These are phyloP conservation scores for Porites lobata DNA, from an alignment of 92 coral and sea anemone species.

Conservation along the genomic window DNA sequence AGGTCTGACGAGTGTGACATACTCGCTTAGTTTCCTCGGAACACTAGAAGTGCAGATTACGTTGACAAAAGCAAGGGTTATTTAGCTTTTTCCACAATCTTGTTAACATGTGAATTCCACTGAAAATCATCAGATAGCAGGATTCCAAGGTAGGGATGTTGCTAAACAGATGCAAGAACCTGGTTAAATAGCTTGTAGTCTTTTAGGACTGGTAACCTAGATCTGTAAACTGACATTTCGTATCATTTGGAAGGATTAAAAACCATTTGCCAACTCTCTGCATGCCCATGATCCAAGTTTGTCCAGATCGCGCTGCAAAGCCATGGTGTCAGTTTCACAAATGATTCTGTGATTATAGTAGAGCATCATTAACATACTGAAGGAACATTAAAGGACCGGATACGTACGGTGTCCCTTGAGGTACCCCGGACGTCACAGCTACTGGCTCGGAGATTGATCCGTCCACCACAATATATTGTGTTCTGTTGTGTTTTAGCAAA, in stretches of 20 bases:
- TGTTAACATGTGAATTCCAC: conserved; percentile 1
- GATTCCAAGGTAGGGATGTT: conserved; percentile 18
- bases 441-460: conserved; percentile 34
- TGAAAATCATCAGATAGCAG: conserved; percentile 7
- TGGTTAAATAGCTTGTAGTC: background rate
- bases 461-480: conserved; percentile 12
- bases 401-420: conserved; percentile 36
- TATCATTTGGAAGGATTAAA: too few relatives aligned
- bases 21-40: background rate
- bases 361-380: conserved; percentile 1
- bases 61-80: conserved; percentile 14
- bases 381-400: conserved; percentile 54
- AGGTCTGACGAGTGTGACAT: conserved; percentile 12
- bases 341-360: background rate
- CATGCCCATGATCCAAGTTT: background rate
- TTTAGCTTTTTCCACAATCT: conserved; percentile 18
- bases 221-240: background rate
- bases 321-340: background rate
- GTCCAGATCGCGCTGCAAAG: too few relatives aligned
- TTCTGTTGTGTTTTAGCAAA: background rate
- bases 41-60: conserved; percentile 5
- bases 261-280: background rate
- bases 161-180: background rate
- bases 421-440: conserved; percentile 41
- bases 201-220: background rate